A percentile compares a stretch with the other conserved stretches of the same genome.
Evolutionary conservation across 2,113 vertebrate species (phyloP).

Genomic region (Pan paniscus): DNA sequence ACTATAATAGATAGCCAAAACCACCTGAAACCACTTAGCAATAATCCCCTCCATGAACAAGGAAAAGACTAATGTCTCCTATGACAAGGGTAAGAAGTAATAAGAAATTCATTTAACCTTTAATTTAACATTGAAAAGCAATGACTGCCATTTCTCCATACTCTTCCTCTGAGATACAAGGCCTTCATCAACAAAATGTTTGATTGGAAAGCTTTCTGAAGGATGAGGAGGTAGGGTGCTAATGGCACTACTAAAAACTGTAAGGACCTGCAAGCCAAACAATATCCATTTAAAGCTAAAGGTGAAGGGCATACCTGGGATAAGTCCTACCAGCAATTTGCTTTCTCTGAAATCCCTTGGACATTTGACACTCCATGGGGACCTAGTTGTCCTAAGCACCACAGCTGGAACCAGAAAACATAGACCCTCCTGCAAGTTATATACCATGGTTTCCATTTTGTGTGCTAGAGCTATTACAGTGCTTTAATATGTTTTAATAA

Average conservation of each 20-base stretch:
- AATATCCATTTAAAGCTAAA: not conserved
- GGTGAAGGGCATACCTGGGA: not conserved
- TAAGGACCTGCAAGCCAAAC: not conserved
- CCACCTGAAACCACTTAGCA: constrained; percentile 58
- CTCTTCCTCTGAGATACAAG: not conserved
- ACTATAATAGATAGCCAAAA: constrained; percentile 17
- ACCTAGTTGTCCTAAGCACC: not conserved
- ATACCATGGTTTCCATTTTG: not conserved
- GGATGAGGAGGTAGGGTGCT: not conserved
- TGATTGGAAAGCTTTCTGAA: not conserved
- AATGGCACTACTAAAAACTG: not conserved
- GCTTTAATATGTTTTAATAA: not conserved
- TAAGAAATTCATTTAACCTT: not conserved
- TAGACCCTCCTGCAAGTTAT: not conserved
- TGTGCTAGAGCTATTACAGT: not conserved
- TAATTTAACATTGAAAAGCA: not conserved
- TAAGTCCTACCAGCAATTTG: not conserved
- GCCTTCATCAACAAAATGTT: not conserved
- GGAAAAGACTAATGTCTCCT: not conserved
- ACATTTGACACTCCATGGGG: accelerated
- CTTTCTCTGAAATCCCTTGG: not conserved
- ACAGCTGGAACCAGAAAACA: not conserved
- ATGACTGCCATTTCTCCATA: not conserved
- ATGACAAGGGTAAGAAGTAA: not conserved
- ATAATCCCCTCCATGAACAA: constrained; percentile 1